A percentile compares a stretch with the other conserved stretches of the same genome.
Conservation (phyloP, 2,888 invertebrate species). For the Zaprionus obscuricornis region DNA sequence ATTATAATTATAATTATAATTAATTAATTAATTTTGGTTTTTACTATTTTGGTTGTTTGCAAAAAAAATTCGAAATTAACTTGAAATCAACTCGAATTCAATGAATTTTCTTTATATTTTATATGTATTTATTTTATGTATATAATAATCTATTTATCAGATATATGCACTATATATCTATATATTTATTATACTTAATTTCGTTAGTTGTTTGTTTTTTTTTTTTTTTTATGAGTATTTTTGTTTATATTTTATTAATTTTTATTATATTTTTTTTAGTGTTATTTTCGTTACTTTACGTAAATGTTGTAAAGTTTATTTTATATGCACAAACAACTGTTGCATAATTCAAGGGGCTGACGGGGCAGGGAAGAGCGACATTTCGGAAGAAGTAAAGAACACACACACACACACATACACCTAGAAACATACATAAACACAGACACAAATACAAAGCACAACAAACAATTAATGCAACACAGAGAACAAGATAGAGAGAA, state of each 20-base stretch:
- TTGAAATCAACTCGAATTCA: constrained; percentile 9
- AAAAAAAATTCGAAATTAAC: constrained; percentile 15
- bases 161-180: not conserved
- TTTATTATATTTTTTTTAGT: constrained; percentile 12
- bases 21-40: constrained; percentile 41
- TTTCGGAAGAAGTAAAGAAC: not conserved
- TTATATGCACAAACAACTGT: constrained; percentile 27
- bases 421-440: constrained; percentile 1
- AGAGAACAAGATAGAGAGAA: not conserved
- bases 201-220: not conserved
- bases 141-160: not conserved
- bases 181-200: constrained; percentile 1
- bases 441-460: constrained; percentile 1
- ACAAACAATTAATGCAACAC: not conserved
- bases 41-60: constrained; percentile 40
- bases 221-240: not conserved
- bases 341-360: constrained; percentile 5
- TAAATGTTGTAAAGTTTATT: constrained; percentile 26
- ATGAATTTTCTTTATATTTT: constrained; percentile 17
- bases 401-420: constrained; percentile 1
- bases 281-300: constrained; percentile 14
- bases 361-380: not conserved
- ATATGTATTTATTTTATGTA: constrained; percentile 12
- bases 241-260: not conserved
- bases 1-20: too few relatives aligned